Base-by-base conservation (phyloP, 1,140 invertebrate genomes). In the Hestina assimilis region DNA sequence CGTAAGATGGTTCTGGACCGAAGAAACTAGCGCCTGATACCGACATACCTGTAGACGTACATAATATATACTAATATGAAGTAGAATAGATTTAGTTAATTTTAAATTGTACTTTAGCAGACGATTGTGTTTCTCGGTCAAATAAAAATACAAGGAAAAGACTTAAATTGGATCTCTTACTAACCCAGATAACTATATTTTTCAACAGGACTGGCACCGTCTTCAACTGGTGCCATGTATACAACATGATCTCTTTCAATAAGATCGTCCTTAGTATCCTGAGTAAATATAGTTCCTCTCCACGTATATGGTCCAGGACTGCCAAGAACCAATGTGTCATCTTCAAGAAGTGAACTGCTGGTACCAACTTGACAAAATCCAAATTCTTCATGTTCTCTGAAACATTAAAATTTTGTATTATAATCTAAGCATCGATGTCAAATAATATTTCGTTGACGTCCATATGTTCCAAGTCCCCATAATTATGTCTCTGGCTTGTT, bases 361-460 rank as follows among this genome's bases (percentile, higher is more conserved):
- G 95, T 97, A 5, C 97, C 97, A 29, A 95, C 96, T 89, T 98
- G 97, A 88, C 97, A 99, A 75, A 94, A 96, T 0, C 96, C 96
- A 82, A 93, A 97, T 75, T 97, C 93, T 86, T 96, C 94, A 72
- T 97, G 95, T 14, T 92, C 93, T 70, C 93, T 94, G 79, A 69
- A 65, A 61, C 24, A 28, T 20, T 7, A n/a, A n/a, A n/a, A n/a
- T n/a, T 26, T 26, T 26, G 24, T 9, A 26, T 26, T 26, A 5
- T 26, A 9, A 26, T 26, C 4, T 26, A 26, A 26, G 24, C 24
- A 26, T 26, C n/a, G n/a, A n/a, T n/a, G n/a, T n/a, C n/a, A n/a
- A n/a, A n/a, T n/a, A n/a, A n/a, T 33, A 38, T n/a, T 19, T 1
- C 7, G 19, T 38, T 1, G 4, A 38, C n/a, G 15, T 19, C 17